phyloP scores from a whole-genome alignment of 2,888 invertebrate genomes.

The Sussaba pulchella region DNA sequence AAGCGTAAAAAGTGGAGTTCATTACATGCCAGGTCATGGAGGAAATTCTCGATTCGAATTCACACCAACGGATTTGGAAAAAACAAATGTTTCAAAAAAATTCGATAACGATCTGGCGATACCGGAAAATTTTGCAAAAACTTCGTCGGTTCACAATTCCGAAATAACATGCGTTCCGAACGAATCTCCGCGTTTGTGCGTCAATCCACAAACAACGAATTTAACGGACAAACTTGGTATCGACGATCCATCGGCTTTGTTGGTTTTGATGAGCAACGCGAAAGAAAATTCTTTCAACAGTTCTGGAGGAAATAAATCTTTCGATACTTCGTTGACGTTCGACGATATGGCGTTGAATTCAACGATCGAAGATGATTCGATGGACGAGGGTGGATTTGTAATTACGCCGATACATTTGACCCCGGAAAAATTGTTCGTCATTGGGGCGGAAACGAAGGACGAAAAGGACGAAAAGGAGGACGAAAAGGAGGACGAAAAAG shows the following conservation, averaged over 20 bases:
- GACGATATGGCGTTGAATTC: conserved; percentile 63
- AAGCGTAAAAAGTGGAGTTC: conserved; percentile 88
- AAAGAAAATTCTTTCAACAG: conserved; percentile 43
- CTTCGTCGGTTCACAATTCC: conserved; percentile 88
- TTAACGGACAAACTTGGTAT: conserved; percentile 90
- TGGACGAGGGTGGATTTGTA: too few relatives aligned
- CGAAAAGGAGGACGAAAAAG: conserved; percentile 45
- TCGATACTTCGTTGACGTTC: conserved; percentile 33
- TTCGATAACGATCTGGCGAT: conserved; percentile 90
- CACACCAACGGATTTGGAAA: conserved; percentile 91
- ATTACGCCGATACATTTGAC: too few relatives aligned
- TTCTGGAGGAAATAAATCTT: conserved; percentile 30
- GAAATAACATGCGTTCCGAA: conserved; percentile 75
- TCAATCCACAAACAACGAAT: conserved; percentile 89
- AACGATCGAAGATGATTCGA: conserved; percentile 65
- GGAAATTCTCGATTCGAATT: conserved; percentile 90
- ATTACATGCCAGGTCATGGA: conserved; percentile 94
- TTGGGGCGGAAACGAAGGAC: too few relatives aligned
- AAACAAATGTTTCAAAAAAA: conserved; percentile 87
- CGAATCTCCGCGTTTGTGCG: conserved; percentile 81
- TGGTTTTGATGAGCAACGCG: conserved; percentile 79
- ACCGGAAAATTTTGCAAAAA: conserved; percentile 92
- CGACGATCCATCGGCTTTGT: conserved; percentile 91
- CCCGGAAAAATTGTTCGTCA: too few relatives aligned
- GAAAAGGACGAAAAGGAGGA: too few relatives aligned